phyloP scores from a whole-genome alignment of 2,888 invertebrate species.

The Sthenelais limicola region DNA sequence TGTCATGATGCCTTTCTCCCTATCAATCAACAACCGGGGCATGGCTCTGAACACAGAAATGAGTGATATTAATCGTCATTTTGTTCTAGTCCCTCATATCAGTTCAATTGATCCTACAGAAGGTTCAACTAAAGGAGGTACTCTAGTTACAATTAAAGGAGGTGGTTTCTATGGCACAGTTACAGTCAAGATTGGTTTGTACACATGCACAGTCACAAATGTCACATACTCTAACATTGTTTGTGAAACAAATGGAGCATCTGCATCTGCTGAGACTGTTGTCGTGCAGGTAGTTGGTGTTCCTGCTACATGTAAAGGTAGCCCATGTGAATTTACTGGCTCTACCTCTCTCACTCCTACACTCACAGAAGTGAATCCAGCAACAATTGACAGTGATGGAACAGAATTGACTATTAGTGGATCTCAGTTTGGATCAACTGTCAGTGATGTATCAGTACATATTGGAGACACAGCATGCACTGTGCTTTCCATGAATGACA shows the following conservation, averaged over 20 bases:
- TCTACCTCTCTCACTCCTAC: conserved; percentile 55
- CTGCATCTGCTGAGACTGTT: not conserved
- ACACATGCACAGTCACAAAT: not conserved
- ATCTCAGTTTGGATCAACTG: conserved; percentile 56
- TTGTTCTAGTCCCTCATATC: conserved; percentile 45
- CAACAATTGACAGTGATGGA: conserved; percentile 44
- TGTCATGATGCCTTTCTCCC: not conserved
- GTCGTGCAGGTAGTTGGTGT: conserved; percentile 26
- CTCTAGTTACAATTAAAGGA: conserved; percentile 22
- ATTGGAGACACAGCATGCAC: conserved; percentile 23
- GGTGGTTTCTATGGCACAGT: conserved; percentile 26
- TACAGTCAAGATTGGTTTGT: not conserved
- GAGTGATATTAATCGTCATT: conserved; percentile 29
- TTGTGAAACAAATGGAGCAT: conserved; percentile 37
- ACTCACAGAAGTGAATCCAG: conserved; percentile 57
- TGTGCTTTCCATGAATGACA: not conserved
- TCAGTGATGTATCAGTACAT: conserved; percentile 50
- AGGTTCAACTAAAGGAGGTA: conserved; percentile 40
- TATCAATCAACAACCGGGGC: conserved; percentile 28
- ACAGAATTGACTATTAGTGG: conserved; percentile 51
- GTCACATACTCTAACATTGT: conserved; percentile 40
- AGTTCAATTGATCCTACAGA: conserved; percentile 9
- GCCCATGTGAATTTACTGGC: conserved; percentile 40
- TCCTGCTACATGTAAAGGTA: conserved; percentile 17
- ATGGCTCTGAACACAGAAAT: conserved; percentile 1